Evolutionary conservation across 2,888 invertebrate species (phyloP).

Genomic region (Dolomedes plantarius): DNA sequence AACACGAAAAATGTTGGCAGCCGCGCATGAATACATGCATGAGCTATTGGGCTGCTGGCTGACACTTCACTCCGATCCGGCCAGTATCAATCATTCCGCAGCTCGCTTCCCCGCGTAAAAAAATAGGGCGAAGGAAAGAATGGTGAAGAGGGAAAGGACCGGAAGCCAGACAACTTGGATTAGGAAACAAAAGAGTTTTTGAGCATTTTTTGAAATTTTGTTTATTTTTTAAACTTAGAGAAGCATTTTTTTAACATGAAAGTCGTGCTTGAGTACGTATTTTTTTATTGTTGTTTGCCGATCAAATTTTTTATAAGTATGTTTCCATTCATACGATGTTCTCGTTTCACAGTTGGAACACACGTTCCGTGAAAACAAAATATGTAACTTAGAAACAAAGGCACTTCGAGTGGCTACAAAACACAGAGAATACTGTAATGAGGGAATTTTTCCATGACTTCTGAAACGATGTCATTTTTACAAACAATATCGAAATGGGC

Average conservation of each 20-base stretch:
- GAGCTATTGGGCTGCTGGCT: constrained; percentile 68
- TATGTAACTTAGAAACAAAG: constrained; percentile 18
- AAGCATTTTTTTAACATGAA: constrained; percentile 21
- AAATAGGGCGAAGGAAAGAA: constrained; percentile 64
- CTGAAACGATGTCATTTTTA: too few species aligned
- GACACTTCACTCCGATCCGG: constrained; percentile 70
- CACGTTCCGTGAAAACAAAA: constrained; percentile 16
- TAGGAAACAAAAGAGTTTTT: constrained; percentile 70
- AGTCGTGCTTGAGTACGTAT: constrained; percentile 54
- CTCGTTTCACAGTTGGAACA: constrained; percentile 43
- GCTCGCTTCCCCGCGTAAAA: constrained; percentile 52
- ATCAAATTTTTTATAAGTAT: constrained; percentile 27
- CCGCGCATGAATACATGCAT: constrained; percentile 70
- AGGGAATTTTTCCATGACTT: neutral
- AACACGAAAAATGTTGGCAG: constrained; percentile 64
- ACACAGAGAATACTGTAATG: neutral
- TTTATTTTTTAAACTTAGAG: constrained; percentile 52
- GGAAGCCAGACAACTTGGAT: constrained; percentile 70
- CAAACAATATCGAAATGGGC: too few species aligned
- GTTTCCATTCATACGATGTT: constrained; percentile 47
- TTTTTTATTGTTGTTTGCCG: constrained; percentile 31
- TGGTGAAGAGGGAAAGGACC: constrained; percentile 48
- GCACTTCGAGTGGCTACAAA: constrained; percentile 1
- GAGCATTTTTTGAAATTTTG: constrained; percentile 58
- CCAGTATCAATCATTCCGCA: constrained; percentile 67